These are phyloP conservation scores for Coilia nasus DNA, from an alignment of 2,797 vertebrate species.

Conservation along the genomic window DNA sequence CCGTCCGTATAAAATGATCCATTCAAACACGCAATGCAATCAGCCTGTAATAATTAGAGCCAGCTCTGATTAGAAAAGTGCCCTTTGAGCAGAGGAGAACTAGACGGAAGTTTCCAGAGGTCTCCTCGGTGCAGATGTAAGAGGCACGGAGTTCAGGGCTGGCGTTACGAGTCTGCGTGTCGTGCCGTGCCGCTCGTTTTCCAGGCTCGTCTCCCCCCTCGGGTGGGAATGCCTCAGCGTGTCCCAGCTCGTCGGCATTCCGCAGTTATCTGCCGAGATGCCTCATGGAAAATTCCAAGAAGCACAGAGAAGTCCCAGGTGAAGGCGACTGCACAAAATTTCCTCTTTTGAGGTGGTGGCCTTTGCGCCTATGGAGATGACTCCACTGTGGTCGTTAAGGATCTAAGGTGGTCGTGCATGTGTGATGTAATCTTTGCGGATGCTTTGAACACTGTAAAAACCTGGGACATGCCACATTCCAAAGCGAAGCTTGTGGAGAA, in stretches of 20 bases:
- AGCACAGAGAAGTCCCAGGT: slow-evolving; percentile 35
- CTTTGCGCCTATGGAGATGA: neutral
- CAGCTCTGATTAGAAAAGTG: slow-evolving; percentile 1
- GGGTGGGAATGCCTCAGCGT: slow-evolving; percentile 59
- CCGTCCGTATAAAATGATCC: neutral
- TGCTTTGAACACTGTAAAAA: neutral
- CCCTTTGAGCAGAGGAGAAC: neutral
- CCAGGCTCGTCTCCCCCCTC: neutral
- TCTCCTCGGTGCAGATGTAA: neutral
- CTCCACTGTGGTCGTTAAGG: neutral
- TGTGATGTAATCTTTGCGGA: neutral
- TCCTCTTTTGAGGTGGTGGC: neutral
- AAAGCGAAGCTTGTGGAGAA: neutral
- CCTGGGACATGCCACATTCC: neutral
- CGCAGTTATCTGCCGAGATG: slow-evolving; percentile 74
- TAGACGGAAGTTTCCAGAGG: neutral
- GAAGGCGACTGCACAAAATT: neutral
- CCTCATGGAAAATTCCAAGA: slow-evolving; percentile 80
- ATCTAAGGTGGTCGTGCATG: neutral
- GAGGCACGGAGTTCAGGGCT: neutral
- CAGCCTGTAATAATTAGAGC: slow-evolving; percentile 11
- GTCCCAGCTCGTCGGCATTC: slow-evolving; percentile 87
- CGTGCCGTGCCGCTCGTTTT: neutral
- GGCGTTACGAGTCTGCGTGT: neutral
- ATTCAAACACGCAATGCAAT: slow-evolving; percentile 12